Evolutionary conservation across 2,113 vertebrate species (phyloP).

Genomic region (Psittacara wagleri): DNA sequence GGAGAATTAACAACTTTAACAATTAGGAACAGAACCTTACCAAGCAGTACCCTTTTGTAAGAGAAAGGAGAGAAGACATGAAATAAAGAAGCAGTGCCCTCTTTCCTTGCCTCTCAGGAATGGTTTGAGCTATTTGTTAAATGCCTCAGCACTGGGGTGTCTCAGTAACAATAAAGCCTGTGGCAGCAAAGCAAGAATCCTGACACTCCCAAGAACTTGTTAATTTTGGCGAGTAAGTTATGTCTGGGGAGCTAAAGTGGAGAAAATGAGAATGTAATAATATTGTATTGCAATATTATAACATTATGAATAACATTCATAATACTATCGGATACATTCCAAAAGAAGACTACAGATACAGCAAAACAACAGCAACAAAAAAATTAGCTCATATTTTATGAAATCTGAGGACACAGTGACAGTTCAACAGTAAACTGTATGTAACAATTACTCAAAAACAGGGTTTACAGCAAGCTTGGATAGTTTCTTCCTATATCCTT

Average conservation of each 20-base stretch:
- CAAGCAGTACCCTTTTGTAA: not conserved
- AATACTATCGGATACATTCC: not conserved
- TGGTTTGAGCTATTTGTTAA: not conserved
- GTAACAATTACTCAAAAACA: conserved; percentile 54
- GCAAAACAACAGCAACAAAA: not conserved
- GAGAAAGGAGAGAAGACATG: not conserved
- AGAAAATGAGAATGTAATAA: conserved; percentile 29
- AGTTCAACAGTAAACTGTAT: conserved; percentile 42
- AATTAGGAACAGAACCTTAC: not conserved
- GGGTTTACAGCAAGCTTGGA: not conserved
- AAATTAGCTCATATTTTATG: conserved; percentile 18
- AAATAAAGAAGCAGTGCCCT: not conserved
- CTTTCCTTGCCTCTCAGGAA: not conserved
- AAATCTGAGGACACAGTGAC: conserved; percentile 19
- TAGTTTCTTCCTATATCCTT: not conserved
- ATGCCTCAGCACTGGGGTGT: not conserved
- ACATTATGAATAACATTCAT: conserved; percentile 14
- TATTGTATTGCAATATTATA: not conserved
- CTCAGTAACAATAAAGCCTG: not conserved
- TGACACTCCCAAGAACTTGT: conserved; percentile 19
- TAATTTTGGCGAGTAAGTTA: conserved; percentile 42
- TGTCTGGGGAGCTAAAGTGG: conserved; percentile 7
- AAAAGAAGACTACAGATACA: not conserved
- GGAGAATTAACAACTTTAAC: not conserved
- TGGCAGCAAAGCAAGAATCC: conserved; percentile 30